These are phyloP conservation scores for Falco naumanni DNA, from an alignment of 2,797 vertebrate genomes.

Conservation along the genomic window DNA sequence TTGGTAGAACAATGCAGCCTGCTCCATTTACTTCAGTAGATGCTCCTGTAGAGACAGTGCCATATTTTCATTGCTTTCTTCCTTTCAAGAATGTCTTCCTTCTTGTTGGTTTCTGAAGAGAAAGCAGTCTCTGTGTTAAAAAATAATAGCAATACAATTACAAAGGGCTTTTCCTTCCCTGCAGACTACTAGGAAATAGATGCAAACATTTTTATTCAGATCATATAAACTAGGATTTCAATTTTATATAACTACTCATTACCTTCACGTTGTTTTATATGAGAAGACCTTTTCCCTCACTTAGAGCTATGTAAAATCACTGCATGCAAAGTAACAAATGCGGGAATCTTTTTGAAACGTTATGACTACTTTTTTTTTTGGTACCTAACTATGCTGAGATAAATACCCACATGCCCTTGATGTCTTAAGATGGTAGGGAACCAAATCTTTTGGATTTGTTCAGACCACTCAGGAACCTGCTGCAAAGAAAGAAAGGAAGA, in stretches of 20 bases:
- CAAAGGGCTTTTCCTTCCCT: not conserved
- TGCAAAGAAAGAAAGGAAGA: not conserved
- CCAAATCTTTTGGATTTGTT: constrained; percentile 15
- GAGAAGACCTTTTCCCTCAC: not conserved
- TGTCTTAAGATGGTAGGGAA: not conserved
- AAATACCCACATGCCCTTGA: not conserved
- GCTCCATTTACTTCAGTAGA: not conserved
- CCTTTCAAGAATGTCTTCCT: not conserved
- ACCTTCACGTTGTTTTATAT: not conserved
- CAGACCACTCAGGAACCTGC: not conserved
- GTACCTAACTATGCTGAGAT: not conserved
- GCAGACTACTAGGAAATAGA: not conserved
- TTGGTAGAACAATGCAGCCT: not conserved
- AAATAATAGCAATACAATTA: not conserved
- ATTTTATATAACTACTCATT: not conserved
- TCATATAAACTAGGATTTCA: not conserved
- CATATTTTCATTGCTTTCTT: not conserved
- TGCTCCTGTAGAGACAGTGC: not conserved
- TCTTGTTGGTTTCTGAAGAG: not conserved
- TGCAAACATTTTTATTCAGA: not conserved
- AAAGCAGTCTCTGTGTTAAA: not conserved
- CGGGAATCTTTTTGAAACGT: not conserved
- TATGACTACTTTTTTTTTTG: not conserved
- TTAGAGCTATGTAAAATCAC: not conserved
- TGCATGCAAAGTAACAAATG: not conserved